phyloP scores from a whole-genome alignment of 2,113 vertebrate species.

The Sylvicapra grimmia region DNA sequence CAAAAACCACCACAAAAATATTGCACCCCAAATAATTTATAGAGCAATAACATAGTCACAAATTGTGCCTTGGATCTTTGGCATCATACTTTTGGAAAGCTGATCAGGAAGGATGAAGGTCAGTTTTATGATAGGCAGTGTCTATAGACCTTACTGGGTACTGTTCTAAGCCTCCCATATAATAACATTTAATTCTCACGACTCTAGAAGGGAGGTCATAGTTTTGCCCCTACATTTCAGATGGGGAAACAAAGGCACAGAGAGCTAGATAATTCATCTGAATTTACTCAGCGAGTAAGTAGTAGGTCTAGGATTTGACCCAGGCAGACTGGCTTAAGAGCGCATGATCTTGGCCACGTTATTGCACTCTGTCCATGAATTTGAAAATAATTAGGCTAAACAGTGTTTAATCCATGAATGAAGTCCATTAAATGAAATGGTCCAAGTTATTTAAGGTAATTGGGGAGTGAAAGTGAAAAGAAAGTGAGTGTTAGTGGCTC shows the following conservation, averaged over 20 bases:
- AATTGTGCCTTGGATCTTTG: background rate
- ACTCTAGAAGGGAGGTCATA: background rate
- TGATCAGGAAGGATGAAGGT: background rate
- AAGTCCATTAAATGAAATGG: background rate
- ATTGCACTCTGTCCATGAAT: background rate
- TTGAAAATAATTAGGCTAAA: background rate
- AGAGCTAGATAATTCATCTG: background rate
- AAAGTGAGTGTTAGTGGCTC: background rate
- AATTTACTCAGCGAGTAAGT: background rate
- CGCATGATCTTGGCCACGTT: background rate
- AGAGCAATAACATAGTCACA: background rate
- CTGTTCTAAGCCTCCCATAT: background rate
- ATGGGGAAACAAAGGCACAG: background rate
- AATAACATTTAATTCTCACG: background rate
- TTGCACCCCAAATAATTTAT: background rate
- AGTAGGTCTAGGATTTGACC: background rate
- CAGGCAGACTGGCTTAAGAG: background rate
- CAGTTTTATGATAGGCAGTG: accelerated
- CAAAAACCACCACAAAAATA: background rate
- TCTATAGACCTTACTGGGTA: background rate
- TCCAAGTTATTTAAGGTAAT: background rate
- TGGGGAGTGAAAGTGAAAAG: background rate
- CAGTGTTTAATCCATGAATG: background rate
- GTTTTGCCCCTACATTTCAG: background rate
- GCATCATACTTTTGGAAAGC: background rate